Base-by-base conservation (phyloP, 2,888 invertebrate species). In the Alsophila aescularia region DNA sequence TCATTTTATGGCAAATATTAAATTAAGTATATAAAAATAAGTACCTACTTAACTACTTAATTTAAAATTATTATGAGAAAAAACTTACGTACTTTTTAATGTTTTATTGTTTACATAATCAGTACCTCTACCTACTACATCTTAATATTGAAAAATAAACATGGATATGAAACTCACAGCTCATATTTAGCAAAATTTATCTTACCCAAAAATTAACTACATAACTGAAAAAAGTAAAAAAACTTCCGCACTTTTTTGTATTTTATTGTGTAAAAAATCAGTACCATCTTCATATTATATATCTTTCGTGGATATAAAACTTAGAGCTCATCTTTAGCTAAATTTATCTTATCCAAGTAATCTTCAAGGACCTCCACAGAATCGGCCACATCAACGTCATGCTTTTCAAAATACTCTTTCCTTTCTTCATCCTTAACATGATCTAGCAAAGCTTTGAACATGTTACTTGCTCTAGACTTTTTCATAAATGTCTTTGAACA, bases 271-370 rank as follows among this genome's bases (percentile, higher is more conserved):
- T 16, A 16, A 3, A 16, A 9, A 36, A 39, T 24, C 7, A 18
- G 8, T 24, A 24, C 1, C 24, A 24, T 5, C 1, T 24, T 24
- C 24, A 24, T 24, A 7, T 24, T 8, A 0, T 13, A 12, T 15
- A 21, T 12, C 24, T 13, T 24, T 14, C 12, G 1, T 34, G 2
- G 27, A 32, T 44, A 37, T 43, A 31, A 45, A 9, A 43, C 39
- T 72, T 71, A 87, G 52, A 88, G 77, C 54, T 89, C 89, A 21
- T 83, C 81, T 52, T 79, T 83, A 7, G 51, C 21, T 10, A 40
- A 16, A 34, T 0, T 15, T 12, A 35, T 31, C n/a, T 73, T 72
- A 0, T 62, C 54, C 0, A 73, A 52, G 44, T 81, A 87, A 7
- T 81, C 79, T n/a, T 75, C 63, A 29, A 89, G 44, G 15, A 79